Evolutionary conservation across 2,113 vertebrate species (phyloP).

Genomic region (Platysternon megacephalum): DNA sequence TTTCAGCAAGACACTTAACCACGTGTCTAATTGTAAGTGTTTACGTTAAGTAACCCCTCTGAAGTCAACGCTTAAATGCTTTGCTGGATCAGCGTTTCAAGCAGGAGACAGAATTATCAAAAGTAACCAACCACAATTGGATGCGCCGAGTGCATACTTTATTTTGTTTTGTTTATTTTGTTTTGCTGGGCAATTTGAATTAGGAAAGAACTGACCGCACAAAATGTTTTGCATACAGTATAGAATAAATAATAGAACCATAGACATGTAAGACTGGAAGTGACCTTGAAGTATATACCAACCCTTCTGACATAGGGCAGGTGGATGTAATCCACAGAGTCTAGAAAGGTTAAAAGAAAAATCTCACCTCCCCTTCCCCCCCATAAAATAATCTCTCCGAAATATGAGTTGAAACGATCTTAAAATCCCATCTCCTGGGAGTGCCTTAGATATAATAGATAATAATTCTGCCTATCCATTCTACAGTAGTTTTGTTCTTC

Average conservation of each 20-base stretch:
- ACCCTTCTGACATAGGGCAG: neutral
- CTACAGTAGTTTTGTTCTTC: neutral
- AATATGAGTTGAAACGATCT: constrained; percentile 27
- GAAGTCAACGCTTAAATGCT: constrained; percentile 58
- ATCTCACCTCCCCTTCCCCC: constrained; percentile 32
- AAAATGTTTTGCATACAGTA: constrained; percentile 20
- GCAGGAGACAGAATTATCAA: constrained; percentile 49
- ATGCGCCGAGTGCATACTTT: constrained; percentile 28
- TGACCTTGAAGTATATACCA: neutral
- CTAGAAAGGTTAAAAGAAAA: constrained; percentile 5
- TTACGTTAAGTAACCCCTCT: constrained; percentile 47
- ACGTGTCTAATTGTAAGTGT: constrained; percentile 12
- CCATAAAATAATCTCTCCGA: neutral
- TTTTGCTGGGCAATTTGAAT: constrained; percentile 49
- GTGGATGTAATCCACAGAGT: constrained; percentile 5
- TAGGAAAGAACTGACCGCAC: constrained; percentile 42
- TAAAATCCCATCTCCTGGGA: constrained; percentile 47
- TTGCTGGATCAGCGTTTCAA: constrained; percentile 59
- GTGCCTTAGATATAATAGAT: constrained; percentile 3
- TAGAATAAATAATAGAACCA: neutral
- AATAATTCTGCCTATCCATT: neutral
- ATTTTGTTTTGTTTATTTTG: constrained; percentile 56
- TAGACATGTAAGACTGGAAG: neutral
- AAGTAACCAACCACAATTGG: constrained; percentile 65
- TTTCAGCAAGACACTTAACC: constrained; percentile 40